Conservation (phyloP, 2,113 vertebrate species). For the Cephalopterus ornatus region DNA sequence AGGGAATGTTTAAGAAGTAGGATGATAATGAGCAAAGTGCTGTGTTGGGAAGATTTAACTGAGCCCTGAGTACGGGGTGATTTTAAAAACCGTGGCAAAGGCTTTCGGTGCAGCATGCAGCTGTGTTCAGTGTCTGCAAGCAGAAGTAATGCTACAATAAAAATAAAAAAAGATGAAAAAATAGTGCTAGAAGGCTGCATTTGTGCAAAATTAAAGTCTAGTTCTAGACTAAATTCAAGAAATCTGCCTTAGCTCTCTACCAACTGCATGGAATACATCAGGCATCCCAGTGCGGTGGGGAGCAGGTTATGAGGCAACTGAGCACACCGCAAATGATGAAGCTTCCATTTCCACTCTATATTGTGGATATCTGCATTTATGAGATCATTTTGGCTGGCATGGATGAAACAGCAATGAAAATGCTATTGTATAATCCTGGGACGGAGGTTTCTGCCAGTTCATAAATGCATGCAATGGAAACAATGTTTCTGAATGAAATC, state of each 20-base stretch:
- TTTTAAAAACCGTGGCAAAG: neutral
- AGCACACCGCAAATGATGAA: neutral
- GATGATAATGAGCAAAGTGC: neutral
- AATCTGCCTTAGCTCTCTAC: neutral
- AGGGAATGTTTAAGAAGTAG: neutral
- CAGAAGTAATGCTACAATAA: neutral
- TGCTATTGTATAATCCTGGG: neutral
- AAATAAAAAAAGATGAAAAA: neutral
- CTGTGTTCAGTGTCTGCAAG: neutral
- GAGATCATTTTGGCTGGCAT: constrained; percentile 46
- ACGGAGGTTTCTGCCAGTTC: constrained; percentile 59
- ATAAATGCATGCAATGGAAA: constrained; percentile 56
- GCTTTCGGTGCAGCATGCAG: neutral
- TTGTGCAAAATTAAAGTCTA: neutral
- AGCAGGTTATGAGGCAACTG: constrained; percentile 37
- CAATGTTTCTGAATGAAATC: constrained; percentile 51
- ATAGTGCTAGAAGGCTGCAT: neutral
- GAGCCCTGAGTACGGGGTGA: neutral
- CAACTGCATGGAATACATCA: neutral
- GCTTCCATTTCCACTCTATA: neutral
- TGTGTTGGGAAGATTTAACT: neutral
- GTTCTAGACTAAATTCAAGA: constrained; percentile 21
- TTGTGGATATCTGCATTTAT: constrained; percentile 11
- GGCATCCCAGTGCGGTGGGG: neutral
- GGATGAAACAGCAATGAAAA: constrained; percentile 51